Conservation (phyloP, 2,113 vertebrate genomes). For the Ciconia boyciana region DNA sequence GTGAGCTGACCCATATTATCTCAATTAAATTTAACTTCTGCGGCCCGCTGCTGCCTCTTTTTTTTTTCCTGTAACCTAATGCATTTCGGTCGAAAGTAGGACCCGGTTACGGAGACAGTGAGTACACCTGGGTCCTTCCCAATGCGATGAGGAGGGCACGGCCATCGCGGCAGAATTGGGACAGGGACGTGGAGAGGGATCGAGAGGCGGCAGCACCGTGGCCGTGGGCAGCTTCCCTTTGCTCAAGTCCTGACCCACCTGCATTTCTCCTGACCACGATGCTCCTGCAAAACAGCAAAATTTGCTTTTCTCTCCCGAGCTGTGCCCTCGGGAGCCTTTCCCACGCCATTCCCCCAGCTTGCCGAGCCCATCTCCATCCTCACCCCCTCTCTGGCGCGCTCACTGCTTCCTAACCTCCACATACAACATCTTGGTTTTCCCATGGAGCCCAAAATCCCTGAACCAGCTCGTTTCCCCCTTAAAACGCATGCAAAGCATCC, state of each 20-base stretch:
- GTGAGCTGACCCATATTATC: slow-evolving; percentile 68
- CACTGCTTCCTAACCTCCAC: rapidly evolving
- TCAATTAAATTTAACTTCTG: slow-evolving; percentile 48
- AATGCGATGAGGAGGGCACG: not conserved
- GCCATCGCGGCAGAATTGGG: not conserved
- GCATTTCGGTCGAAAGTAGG: not conserved
- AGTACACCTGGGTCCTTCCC: not conserved
- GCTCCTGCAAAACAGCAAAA: not conserved
- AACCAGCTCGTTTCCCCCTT: rapidly evolving
- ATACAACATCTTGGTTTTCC: rapidly evolving
- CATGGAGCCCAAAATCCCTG: rapidly evolving
- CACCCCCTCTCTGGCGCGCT: rapidly evolving
- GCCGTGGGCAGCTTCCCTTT: not conserved
- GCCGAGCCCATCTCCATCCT: not conserved
- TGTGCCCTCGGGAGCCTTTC: rapidly evolving
- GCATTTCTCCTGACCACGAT: rapidly evolving
- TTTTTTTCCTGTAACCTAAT: not conserved
- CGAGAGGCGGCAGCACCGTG: rapidly evolving
- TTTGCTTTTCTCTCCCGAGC: not conserved
- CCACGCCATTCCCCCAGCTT: rapidly evolving
- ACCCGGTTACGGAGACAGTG: not conserved
- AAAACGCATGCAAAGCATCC: not conserved
- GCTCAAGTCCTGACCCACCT: not conserved
- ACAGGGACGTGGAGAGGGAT: not conserved
- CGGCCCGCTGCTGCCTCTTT: not conserved